A percentile compares a stretch with the other conserved stretches of the same genome.
Conservation (phyloP, 1,140 invertebrate species). For the Aphidius ervi region DNA sequence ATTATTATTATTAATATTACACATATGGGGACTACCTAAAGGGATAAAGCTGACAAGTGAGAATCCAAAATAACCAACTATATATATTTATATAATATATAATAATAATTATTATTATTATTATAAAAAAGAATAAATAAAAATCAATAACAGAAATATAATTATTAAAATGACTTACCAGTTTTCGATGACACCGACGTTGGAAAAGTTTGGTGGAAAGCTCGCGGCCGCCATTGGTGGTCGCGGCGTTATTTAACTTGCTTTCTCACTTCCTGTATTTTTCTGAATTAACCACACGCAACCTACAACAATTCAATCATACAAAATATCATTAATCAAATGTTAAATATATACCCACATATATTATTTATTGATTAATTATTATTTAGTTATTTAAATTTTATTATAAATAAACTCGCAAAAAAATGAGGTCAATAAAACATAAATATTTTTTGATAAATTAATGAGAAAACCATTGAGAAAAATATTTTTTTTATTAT, state of each 20-base stretch:
- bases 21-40: too few relatives aligned
- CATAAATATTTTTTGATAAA: too few relatives aligned
- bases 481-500: too few relatives aligned
- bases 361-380: too few relatives aligned
- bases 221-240: constrained; percentile 49
- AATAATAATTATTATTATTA: background rate
- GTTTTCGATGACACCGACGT: constrained; percentile 50
- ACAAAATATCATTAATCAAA: too few relatives aligned
- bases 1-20: too few relatives aligned
- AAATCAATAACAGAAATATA: constrained; percentile 7
- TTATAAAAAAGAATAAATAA: constrained; percentile 2
- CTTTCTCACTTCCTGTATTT: constrained; percentile 36
- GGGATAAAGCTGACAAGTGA: background rate
- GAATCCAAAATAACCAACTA: background rate
- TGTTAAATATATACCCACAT: too few relatives aligned
- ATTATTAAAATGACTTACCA: constrained; percentile 40
- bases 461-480: too few relatives aligned
- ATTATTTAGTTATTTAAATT: too few relatives aligned
- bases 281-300: constrained; percentile 35
- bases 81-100: background rate
- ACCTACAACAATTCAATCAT: constrained; percentile 9
- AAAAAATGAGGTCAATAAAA: too few relatives aligned
- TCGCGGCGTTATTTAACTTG: constrained; percentile 37
- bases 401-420: too few relatives aligned
- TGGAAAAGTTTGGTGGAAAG: constrained; percentile 49